Conservation (phyloP, 2,888 invertebrate species). For the Synanthedon vespiformis region DNA sequence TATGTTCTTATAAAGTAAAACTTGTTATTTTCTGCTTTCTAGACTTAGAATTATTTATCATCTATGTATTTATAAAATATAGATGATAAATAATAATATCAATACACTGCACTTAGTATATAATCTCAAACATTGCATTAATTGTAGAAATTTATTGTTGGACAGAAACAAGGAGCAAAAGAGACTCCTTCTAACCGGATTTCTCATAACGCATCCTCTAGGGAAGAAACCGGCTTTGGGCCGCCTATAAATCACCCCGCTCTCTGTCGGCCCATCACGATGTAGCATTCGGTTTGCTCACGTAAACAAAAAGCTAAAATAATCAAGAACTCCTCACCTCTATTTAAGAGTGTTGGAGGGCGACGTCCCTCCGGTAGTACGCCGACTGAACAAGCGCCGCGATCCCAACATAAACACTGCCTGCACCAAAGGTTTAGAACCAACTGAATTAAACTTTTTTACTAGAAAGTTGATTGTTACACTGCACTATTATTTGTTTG, state of each 20-base stretch:
- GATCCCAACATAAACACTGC: constrained; percentile 67
- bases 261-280: constrained; percentile 3
- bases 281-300: constrained; percentile 1
- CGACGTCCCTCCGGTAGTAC: constrained; percentile 52
- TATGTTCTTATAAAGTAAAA: no score
- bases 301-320: constrained; percentile 28
- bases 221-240: constrained; percentile 32
- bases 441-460: constrained; percentile 24
- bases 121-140: no score
- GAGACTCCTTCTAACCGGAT: constrained; percentile 22
- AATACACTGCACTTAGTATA: no score
- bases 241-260: constrained; percentile 17
- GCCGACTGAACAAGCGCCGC: constrained; percentile 51
- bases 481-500: constrained; percentile 45
- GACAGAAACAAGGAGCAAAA: not conserved
- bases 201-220: constrained; percentile 21
- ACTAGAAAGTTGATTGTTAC: constrained; percentile 12
- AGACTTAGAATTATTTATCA: no score
- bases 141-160: no score
- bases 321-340: constrained; percentile 37
- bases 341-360: constrained; percentile 54
- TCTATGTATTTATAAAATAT: no score
- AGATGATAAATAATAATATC: no score
- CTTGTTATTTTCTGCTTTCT: no score
- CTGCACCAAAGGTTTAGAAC: constrained; percentile 54